Percentiles rank a stretch among this genome's conserved stretches.
These are phyloP conservation scores for Uropetala carovei DNA, from an alignment of 2,888 invertebrate genomes.

Conservation along the genomic window DNA sequence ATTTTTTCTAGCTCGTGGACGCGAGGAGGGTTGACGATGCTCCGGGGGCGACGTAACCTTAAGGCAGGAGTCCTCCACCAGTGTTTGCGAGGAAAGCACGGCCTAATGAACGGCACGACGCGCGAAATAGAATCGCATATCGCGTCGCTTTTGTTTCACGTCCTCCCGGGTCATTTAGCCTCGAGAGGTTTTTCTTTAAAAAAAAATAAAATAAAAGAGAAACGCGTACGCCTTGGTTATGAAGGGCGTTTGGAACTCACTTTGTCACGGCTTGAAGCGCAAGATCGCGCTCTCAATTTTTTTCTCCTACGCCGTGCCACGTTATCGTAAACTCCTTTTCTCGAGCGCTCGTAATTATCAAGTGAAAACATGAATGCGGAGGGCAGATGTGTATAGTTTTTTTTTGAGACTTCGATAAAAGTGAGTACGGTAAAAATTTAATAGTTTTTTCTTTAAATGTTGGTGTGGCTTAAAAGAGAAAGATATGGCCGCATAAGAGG, in stretches of 20 bases:
- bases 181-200: neutral
- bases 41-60: neutral
- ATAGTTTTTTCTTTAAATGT: no score
- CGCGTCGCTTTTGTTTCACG: neutral
- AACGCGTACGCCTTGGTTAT: neutral
- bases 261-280: neutral
- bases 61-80: neutral
- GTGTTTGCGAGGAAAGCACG: neutral
- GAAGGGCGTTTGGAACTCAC: constrained; percentile 7
- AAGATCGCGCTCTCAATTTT: neutral
- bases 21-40: neutral
- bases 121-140: neutral
- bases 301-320: neutral
- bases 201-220: neutral
- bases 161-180: neutral
- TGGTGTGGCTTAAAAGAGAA: no score
- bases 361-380: no score
- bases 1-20: no score
- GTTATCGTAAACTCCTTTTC: no score
- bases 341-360: no score
- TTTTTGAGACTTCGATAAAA: no score
- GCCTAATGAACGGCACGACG: neutral
- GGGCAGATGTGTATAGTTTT: no score
- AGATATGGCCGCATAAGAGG: no score
- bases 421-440: no score